phyloP scores from a whole-genome alignment of 2,797 vertebrate species.

The Rhinella marina region DNA sequence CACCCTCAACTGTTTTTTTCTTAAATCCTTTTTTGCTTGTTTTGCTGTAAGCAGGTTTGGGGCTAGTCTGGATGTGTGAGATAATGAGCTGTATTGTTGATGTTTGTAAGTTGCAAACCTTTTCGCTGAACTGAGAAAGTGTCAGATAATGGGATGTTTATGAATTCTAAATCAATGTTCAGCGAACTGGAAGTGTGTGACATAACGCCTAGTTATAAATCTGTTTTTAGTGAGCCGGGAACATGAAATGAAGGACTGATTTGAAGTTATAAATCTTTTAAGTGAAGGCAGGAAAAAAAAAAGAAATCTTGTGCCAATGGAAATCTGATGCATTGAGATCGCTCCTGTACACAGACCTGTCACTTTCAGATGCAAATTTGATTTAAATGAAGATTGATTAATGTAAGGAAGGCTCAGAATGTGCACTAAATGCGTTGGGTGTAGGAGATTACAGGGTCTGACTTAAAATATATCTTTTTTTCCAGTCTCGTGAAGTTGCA shows the following conservation, averaged over 20 bases:
- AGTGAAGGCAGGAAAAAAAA: constrained; percentile 28
- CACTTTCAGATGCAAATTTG: constrained; percentile 48
- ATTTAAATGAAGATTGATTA: constrained; percentile 56
- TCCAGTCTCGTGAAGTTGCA: background rate
- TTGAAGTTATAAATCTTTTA: constrained; percentile 60
- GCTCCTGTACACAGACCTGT: constrained; percentile 15
- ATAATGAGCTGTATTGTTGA: constrained; percentile 71
- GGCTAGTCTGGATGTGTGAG: constrained; percentile 68
- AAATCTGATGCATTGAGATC: constrained; percentile 35
- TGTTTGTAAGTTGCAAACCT: constrained; percentile 71
- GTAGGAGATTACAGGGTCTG: background rate
- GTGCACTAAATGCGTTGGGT: constrained; percentile 27
- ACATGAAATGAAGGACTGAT: constrained; percentile 41
- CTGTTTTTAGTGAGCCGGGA: constrained; percentile 61
- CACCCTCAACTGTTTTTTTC: background rate
- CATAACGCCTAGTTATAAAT: constrained; percentile 75
- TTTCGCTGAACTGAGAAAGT: constrained; percentile 75
- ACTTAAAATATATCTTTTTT: constrained; percentile 21
- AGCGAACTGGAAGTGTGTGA: constrained; percentile 78
- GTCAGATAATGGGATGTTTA: constrained; percentile 81
- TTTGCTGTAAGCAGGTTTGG: constrained; percentile 62
- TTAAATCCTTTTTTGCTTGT: background rate
- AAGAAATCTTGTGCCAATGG: constrained; percentile 2
- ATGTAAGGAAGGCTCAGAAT: constrained; percentile 12
- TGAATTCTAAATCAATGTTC: constrained; percentile 81